These are phyloP conservation scores for Mythimna albipuncta DNA, from an alignment of 2,888 invertebrate species.

Conservation along the genomic window DNA sequence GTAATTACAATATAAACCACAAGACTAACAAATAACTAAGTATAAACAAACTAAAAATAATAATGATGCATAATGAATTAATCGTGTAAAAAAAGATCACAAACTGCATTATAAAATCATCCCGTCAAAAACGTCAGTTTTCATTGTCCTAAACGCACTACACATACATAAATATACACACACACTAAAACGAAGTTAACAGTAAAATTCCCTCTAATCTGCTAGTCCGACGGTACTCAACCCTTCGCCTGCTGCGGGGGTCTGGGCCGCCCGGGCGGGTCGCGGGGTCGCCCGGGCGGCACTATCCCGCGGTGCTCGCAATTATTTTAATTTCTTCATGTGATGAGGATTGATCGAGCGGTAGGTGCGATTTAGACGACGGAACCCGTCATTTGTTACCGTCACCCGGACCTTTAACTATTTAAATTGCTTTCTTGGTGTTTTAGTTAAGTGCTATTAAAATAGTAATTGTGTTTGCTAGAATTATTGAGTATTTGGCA, in stretches of 20 bases:
- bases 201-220: slow-evolving; percentile 45
- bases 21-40: no score
- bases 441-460: slow-evolving; percentile 29
- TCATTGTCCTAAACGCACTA: not conserved
- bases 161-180: not conserved
- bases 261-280: slow-evolving; percentile 62
- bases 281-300: slow-evolving; percentile 55
- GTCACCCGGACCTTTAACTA: slow-evolving; percentile 74
- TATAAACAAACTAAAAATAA: no score
- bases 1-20: no score
- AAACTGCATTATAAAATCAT: not conserved
- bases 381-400: slow-evolving; percentile 80
- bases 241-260: slow-evolving; percentile 71
- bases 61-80: no score
- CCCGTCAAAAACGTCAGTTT: not conserved
- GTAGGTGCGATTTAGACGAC: slow-evolving; percentile 80
- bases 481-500: no score
- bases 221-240: slow-evolving; percentile 71
- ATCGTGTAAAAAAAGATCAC: no score
- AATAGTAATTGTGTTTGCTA: slow-evolving; percentile 2
- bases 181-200: slow-evolving; percentile 14
- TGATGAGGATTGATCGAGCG: slow-evolving; percentile 85
- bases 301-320: slow-evolving; percentile 81
- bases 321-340: slow-evolving; percentile 89
- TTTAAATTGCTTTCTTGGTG: slow-evolving; percentile 74